These are phyloP conservation scores for Nemurella pictetii DNA, from an alignment of 2,888 invertebrate species.

Conservation along the genomic window DNA sequence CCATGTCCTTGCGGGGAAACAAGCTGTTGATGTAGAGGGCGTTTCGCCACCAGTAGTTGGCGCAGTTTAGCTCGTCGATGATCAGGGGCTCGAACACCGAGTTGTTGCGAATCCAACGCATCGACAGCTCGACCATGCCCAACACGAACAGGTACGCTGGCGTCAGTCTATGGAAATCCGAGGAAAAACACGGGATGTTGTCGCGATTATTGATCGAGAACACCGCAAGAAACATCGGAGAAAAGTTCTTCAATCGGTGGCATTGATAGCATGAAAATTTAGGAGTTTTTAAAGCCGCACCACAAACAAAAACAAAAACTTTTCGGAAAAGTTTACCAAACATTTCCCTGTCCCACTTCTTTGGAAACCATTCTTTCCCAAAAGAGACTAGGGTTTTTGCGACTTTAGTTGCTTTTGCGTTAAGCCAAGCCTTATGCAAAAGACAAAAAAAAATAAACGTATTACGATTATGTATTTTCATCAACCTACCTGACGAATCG, in stretches of 20 bases:
- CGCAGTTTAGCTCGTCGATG: constrained; percentile 72
- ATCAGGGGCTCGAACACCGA: constrained; percentile 75
- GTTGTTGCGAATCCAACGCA: constrained; percentile 70
- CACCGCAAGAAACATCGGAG: neutral
- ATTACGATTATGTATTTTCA: too few relatives aligned
- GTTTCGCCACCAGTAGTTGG: constrained; percentile 81
- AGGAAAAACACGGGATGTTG: neutral
- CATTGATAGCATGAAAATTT: too few relatives aligned
- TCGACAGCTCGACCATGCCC: constrained; percentile 70
- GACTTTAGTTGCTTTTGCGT: too few relatives aligned
- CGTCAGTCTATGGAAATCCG: constrained; percentile 61
- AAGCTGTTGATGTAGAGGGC: constrained; percentile 81
- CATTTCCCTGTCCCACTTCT: too few relatives aligned
- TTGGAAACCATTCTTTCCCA: too few relatives aligned
- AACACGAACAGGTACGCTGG: constrained; percentile 82
- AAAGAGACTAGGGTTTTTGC: too few relatives aligned
- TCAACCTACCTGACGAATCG: constrained; percentile 71
- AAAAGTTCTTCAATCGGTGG: too few relatives aligned
- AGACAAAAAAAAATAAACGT: too few relatives aligned
- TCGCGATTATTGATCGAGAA: neutral
- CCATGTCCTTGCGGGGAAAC: constrained; percentile 77
- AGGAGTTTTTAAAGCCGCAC: too few relatives aligned
- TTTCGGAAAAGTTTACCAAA: too few relatives aligned
- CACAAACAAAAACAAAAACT: too few relatives aligned
- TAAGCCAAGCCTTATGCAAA: too few relatives aligned